phyloP scores from a whole-genome alignment of 2,888 invertebrate species.

The Scelioninae gen. 1 region DNA sequence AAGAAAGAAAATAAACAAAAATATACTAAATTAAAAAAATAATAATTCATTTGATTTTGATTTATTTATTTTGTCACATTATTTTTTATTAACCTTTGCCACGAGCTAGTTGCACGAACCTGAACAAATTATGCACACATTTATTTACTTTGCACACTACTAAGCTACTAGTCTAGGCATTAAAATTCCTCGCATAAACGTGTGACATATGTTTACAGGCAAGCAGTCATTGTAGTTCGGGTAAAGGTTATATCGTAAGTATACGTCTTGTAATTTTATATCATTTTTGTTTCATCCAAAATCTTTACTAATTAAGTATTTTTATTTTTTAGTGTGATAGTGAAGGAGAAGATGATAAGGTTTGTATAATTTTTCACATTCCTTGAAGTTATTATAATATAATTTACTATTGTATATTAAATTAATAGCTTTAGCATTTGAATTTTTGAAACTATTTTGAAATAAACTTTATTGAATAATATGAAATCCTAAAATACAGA shows the following conservation, averaged over 20 bases:
- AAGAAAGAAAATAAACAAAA: too few relatives aligned
- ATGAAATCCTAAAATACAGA: constrained; percentile 1
- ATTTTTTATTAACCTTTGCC: constrained; percentile 62
- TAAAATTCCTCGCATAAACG: constrained; percentile 57
- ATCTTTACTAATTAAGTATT: constrained; percentile 51
- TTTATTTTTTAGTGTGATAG: constrained; percentile 93
- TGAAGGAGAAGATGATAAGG: constrained; percentile 96
- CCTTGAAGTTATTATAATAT: too few relatives aligned
- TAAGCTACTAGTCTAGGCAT: constrained; percentile 37
- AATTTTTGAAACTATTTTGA: constrained; percentile 4
- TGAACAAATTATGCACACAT: constrained; percentile 62
- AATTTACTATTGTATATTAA: background rate
- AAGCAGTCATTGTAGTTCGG: constrained; percentile 96
- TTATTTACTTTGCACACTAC: constrained; percentile 43
- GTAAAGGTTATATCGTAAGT: constrained; percentile 98
- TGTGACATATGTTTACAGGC: constrained; percentile 87
- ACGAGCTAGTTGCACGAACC: constrained; percentile 55
- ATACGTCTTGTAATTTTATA: constrained; percentile 79
- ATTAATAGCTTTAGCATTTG: background rate
- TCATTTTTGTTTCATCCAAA: constrained; percentile 55
- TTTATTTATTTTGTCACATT: constrained; percentile 32
- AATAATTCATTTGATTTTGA: background rate
- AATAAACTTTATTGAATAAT: background rate
- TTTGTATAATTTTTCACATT: too few relatives aligned
- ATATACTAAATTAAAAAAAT: too few relatives aligned